These are phyloP conservation scores for Leptura quadrifasciata DNA, from an alignment of 2,888 invertebrate species.

Conservation along the genomic window DNA sequence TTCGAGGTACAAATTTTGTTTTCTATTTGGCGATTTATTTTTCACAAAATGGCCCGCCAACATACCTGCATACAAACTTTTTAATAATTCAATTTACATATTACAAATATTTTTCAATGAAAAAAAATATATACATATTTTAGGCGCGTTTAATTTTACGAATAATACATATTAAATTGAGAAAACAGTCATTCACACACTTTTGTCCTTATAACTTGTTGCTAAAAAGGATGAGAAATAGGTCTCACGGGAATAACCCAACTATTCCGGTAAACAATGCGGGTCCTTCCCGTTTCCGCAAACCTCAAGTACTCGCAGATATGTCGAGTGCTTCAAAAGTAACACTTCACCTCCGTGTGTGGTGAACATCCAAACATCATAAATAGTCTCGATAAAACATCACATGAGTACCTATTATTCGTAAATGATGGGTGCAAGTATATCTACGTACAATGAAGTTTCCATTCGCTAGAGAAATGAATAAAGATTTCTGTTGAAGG, in stretches of 20 bases:
- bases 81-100: too few species aligned
- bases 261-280: conserved; percentile 53
- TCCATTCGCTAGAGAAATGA: background rate
- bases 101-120: too few species aligned
- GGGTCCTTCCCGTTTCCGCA: conserved; percentile 57
- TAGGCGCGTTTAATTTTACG: too few species aligned
- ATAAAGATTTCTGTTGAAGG: background rate
- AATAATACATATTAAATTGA: background rate
- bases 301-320: conserved; percentile 47
- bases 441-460: background rate
- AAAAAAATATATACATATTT: too few species aligned
- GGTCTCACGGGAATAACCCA: conserved; percentile 59
- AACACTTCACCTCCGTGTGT: conserved; percentile 41
- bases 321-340: conserved; percentile 36
- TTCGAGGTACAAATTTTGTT: too few species aligned
- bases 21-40: too few species aligned
- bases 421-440: background rate
- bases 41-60: too few species aligned
- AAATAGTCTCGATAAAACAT: conserved; percentile 32
- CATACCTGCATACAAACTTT: too few species aligned
- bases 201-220: conserved; percentile 13
- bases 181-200: background rate
- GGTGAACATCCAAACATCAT: conserved; percentile 42
- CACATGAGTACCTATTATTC: conserved; percentile 31
- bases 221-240: conserved; percentile 20